Evolutionary conservation across 2,888 invertebrate genomes (phyloP), one percentile per base, ranked within the genome.

Genomic region (Drosophila pegasa): DNA sequence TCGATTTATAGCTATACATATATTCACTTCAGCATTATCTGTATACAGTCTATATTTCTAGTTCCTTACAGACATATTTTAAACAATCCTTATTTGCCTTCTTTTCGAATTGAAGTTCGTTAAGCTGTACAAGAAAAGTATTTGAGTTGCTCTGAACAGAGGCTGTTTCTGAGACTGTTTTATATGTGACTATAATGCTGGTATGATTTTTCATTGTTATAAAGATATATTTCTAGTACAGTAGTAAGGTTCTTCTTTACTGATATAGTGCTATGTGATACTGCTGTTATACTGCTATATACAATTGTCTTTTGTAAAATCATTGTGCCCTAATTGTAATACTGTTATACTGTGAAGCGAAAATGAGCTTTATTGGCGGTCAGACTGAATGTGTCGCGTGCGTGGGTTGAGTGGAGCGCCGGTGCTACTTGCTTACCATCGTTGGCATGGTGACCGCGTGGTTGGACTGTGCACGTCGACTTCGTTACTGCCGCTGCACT

Each of bases 381-480:
- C 67, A 41, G 37, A 55, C 55, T 63, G 68, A 76, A 79, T 76
- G 70, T 33, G 52, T 35, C 69, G 63, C 61, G 70, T 73, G 79
- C 69, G 75, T 72, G 33, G 51, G 7, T 3, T 50, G 38, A 14
- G 35, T 43, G 22, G 25, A 54, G 47, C 40, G 41, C 29, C 35
- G 50, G 37, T 45, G 29, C 43, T 35, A 54, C 55, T 68, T 75
- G 74, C 91, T 90, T 91, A 90, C 90, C 90, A 84, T 90, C 83
- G 38, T 77, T 75, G 61, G 79, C 76, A 77, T 80, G 79, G 63
- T 77, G 75, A 51, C 70, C 66, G 43, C 52, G 50, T 27, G 47
- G 41, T 29, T 52, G 58, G 63, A 50, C 20, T 33, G 48, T 45
- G 68, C 25, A 27, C 22, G 47, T 20, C n/a, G 64, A 27, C 8